These are phyloP conservation scores for Drosophila quinaria DNA, from an alignment of 2,888 invertebrate genomes.

Conservation along the genomic window DNA sequence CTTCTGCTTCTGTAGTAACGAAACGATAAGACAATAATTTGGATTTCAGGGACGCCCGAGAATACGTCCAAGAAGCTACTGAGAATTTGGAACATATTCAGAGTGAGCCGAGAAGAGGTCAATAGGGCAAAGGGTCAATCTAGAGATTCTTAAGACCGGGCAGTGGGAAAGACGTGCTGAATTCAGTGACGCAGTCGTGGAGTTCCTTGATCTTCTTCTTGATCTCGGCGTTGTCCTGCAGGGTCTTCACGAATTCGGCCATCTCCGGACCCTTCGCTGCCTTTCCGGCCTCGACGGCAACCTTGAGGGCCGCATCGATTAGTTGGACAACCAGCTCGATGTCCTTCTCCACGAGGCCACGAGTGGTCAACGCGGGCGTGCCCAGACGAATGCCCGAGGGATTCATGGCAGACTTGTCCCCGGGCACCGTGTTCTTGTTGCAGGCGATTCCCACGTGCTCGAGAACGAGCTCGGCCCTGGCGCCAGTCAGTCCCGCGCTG, in stretches of 20 bases:
- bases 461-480: constrained; percentile 94
- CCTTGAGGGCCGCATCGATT: constrained; percentile 92
- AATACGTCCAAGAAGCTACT: neutral
- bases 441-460: constrained; percentile 97
- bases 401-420: constrained; percentile 97
- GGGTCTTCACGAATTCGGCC: constrained; percentile 91
- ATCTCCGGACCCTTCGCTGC: constrained; percentile 90
- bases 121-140: neutral
- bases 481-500: constrained; percentile 91
- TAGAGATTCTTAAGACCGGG: constrained; percentile 88
- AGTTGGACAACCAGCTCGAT: constrained; percentile 94
- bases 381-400: constrained; percentile 98
- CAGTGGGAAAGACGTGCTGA: constrained; percentile 92
- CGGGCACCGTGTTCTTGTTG: constrained; percentile 99
- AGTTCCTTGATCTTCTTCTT: constrained; percentile 88
- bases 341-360: constrained; percentile 94
- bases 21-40: neutral
- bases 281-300: constrained; percentile 89
- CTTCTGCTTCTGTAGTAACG: constrained; percentile 6
- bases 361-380: constrained; percentile 97
- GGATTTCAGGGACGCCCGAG: neutral
- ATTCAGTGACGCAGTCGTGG: constrained; percentile 90
- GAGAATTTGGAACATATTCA: constrained; percentile 20
- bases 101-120: neutral
- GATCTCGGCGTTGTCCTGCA: constrained; percentile 89